Percentiles rank a stretch among this genome's conserved stretches.
These are phyloP conservation scores for Mycteria americana DNA, from an alignment of 2,797 vertebrate genomes.

Conservation along the genomic window DNA sequence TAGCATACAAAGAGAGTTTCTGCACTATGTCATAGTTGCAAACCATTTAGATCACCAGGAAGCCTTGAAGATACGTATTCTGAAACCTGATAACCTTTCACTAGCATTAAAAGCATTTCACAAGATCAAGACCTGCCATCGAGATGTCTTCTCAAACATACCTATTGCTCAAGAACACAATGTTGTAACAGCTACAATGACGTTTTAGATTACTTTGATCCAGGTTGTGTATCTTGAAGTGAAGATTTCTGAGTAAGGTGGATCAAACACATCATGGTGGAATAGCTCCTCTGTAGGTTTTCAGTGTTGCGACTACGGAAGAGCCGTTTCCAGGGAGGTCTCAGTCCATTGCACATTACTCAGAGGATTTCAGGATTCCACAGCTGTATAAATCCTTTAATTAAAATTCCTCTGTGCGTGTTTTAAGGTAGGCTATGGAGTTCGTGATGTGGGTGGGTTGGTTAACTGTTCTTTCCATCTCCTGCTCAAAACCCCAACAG, in stretches of 20 bases:
- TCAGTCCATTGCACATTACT: slow-evolving; percentile 48
- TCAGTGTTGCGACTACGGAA: background rate
- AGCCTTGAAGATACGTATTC: background rate
- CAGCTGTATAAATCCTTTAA: slow-evolving; percentile 57
- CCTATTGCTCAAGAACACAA: background rate
- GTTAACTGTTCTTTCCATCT: background rate
- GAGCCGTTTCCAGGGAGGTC: background rate
- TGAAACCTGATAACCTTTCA: background rate
- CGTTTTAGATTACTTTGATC: background rate
- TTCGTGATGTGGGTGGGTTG: background rate
- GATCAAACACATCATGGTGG: background rate
- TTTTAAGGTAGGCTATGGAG: background rate
- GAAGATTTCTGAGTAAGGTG: slow-evolving; percentile 2
- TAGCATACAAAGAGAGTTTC: background rate
- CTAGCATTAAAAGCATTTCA: background rate
- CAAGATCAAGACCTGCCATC: background rate
- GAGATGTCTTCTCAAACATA: background rate
- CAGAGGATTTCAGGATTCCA: slow-evolving; percentile 63
- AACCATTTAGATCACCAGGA: background rate
- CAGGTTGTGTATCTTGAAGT: background rate
- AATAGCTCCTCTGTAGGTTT: slow-evolving; percentile 45
- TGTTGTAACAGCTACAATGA: background rate
- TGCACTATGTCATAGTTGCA: background rate
- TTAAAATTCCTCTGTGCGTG: slow-evolving; percentile 46
- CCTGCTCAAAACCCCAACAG: background rate